Evolutionary conservation across 2,888 invertebrate species (phyloP).

Genomic region (Hirtodrosophila duncani): DNA sequence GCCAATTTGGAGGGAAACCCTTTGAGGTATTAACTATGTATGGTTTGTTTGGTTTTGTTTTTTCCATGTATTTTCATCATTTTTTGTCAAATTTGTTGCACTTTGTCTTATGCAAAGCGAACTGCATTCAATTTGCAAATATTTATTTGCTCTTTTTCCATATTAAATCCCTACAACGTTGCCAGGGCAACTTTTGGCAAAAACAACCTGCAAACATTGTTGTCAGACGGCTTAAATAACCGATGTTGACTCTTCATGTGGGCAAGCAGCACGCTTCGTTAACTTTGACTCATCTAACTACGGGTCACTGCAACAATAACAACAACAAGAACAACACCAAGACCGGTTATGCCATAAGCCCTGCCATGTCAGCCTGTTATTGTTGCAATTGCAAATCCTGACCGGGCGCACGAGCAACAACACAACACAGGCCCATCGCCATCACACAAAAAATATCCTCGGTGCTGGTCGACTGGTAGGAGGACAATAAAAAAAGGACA

Average conservation of each 20-base stretch:
- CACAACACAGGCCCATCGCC: slow-evolving; percentile 11
- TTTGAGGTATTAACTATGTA: too few relatives aligned
- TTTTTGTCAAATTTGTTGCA: too few relatives aligned
- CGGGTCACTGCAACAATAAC: slow-evolving; percentile 9
- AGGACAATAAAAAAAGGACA: slow-evolving; percentile 15
- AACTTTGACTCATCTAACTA: slow-evolving; percentile 41
- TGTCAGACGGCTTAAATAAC: slow-evolving; percentile 27
- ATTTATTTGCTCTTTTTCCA: slow-evolving; percentile 14
- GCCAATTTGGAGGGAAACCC: too few relatives aligned
- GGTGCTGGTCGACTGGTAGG: too few relatives aligned
- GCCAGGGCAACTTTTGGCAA: slow-evolving; percentile 22
- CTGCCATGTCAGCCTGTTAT: slow-evolving; percentile 34
- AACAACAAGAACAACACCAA: slow-evolving; percentile 7
- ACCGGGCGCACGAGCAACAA: slow-evolving; percentile 15
- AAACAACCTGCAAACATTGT: slow-evolving; percentile 24
- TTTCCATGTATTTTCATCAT: background rate
- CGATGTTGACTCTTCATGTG: slow-evolving; percentile 38
- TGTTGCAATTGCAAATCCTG: slow-evolving; percentile 54
- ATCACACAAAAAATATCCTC: slow-evolving; percentile 1
- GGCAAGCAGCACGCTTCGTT: slow-evolving; percentile 61
- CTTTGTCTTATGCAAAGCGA: too few relatives aligned
- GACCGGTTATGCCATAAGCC: slow-evolving; percentile 21
- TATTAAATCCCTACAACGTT: slow-evolving; percentile 14
- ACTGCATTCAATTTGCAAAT: slow-evolving; percentile 33
- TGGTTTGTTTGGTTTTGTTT: too few relatives aligned